Conservation (phyloP, 2,888 invertebrate species). For the Microctonus aethiopoides region DNA sequence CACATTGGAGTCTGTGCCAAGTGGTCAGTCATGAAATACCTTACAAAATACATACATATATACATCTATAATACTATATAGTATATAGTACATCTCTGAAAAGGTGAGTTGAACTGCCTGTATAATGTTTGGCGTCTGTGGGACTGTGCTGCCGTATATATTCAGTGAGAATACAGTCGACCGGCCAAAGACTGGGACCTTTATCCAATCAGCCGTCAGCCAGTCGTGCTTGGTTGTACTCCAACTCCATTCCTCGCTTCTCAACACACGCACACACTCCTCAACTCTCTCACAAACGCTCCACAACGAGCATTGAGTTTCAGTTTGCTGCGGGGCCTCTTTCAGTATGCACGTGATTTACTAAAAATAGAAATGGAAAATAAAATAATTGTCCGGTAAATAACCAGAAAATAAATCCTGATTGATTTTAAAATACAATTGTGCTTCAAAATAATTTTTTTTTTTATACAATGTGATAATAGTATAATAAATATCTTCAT, state of each 20-base stretch:
- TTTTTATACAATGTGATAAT: too few species aligned
- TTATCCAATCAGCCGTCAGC: constrained; percentile 56
- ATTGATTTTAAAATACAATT: too few species aligned
- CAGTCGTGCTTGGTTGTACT: constrained; percentile 30
- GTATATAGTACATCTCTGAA: too few species aligned
- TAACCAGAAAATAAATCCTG: too few species aligned
- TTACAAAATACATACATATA: too few species aligned
- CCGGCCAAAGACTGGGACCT: constrained; percentile 46
- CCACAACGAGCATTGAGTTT: constrained; percentile 46
- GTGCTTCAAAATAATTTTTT: too few species aligned
- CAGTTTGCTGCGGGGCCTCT: constrained; percentile 42
- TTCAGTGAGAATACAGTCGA: constrained; percentile 40
- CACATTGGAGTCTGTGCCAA: too few species aligned
- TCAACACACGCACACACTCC: constrained; percentile 15
- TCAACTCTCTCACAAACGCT: constrained; percentile 24
- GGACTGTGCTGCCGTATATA: neutral
- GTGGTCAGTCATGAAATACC: too few species aligned
- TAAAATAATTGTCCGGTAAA: too few species aligned
- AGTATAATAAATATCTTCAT: too few species aligned
- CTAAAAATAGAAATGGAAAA: neutral
- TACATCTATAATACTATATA: too few species aligned
- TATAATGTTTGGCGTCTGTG: neutral
- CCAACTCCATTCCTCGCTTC: constrained; percentile 7
- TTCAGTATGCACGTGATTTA: constrained; percentile 16
- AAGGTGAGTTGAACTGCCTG: neutral